Evolutionary conservation across 2,888 invertebrate species (phyloP), one percentile per base, ranked within the genome.

Genomic region (Erebia epiphron): DNA sequence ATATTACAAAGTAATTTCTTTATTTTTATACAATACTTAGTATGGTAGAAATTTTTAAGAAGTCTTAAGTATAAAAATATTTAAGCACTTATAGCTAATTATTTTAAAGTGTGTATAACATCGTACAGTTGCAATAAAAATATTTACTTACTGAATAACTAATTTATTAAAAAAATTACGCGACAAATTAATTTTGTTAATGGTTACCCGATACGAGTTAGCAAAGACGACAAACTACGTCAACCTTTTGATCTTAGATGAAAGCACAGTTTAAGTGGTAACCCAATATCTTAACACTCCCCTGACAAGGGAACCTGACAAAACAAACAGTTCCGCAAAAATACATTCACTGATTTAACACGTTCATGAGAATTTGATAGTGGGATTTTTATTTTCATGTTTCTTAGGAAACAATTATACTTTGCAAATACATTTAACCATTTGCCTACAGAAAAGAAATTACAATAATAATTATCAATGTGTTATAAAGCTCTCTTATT

Each of bases 261-360:
- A 77, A 79, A 77, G 78, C 76, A 71, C 72, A 69, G 73, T 73
- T 69, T 76, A 77, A 84, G 85, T 84, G 85, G 92, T 89, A 92
- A 92, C 79, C 68, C 73, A 88, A 92, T 90, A 91, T 77, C 84
- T 80, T 78, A 82, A 86, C 88, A 83, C 82, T 80, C 78, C 78
- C 79, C 78, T 75, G 83, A 81, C 84, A 81, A 81, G 78, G 77
- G 79, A 87, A 85, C 84, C 91, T 92, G 91, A 90, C 86, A 92
- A 90, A 92, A 92, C 91, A 92, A 91, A 91, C 87, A 91, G 72
- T 74, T 73, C 72, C 71, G 80, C 79, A 84, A 86, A 84, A 84
- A 79, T 73, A 73, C 52, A 63, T 68, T 18, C 62, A 71, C 65
- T 57, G 66, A 54, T 67, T 57, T 67, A 43, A 66, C 66, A 50